Evolutionary conservation across 92 coral and sea anemone species (phyloP).

Genomic region (Scolanthus callimorphus): DNA sequence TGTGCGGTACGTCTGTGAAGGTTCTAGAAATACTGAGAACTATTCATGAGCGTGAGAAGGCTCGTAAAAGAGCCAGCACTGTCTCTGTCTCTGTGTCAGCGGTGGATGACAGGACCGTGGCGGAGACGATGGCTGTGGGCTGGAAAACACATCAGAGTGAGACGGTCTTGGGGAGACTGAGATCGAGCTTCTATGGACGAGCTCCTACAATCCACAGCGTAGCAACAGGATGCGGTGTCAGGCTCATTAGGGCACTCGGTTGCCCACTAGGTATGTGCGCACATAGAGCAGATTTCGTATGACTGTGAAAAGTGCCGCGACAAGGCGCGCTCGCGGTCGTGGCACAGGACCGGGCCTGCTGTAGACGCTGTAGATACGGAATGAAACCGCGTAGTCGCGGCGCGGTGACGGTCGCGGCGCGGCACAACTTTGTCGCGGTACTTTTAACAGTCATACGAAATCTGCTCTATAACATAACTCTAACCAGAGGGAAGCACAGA

Average conservation of each 20-base stretch:
- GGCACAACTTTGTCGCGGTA: too few species aligned
- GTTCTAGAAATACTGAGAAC: constrained; percentile 60
- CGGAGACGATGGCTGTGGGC: constrained; percentile 73
- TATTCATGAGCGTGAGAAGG: constrained; percentile 53
- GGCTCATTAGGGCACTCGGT: constrained; percentile 77
- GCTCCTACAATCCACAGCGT: constrained; percentile 72
- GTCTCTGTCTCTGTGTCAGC: constrained; percentile 25
- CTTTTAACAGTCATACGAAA: too few species aligned
- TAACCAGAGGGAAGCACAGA: too few species aligned
- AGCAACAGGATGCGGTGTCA: constrained; percentile 65
- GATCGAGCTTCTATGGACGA: constrained; percentile 80
- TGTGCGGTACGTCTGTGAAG: constrained; percentile 63
- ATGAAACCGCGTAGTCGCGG: too few species aligned
- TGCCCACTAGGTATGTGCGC: constrained; percentile 86
- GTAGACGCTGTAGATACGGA: too few species aligned
- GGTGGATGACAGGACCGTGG: constrained; percentile 73
- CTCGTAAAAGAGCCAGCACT: constrained; percentile 51
- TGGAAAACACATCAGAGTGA: constrained; percentile 73
- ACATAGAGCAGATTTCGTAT: too few species aligned
- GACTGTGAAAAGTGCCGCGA: too few species aligned
- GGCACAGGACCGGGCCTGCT: too few species aligned
- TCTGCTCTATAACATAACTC: too few species aligned
- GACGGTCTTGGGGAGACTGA: constrained; percentile 69
- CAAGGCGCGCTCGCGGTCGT: too few species aligned
- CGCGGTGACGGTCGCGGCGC: too few species aligned